Evolutionary conservation across 2,797 vertebrate species (phyloP).

Genomic region (Cyprinella venusta): DNA sequence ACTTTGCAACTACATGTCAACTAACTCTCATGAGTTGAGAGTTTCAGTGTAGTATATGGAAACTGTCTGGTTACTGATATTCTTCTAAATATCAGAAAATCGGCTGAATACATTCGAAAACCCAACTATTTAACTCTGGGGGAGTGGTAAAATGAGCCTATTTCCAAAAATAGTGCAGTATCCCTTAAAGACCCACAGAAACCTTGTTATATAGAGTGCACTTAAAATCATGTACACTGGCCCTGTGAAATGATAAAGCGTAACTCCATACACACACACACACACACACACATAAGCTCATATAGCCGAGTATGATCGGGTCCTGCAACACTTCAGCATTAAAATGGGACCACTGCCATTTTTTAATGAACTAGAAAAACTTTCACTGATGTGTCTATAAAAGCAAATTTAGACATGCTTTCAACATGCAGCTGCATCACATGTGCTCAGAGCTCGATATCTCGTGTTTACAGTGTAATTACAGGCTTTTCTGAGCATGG

Average conservation of each 20-base stretch:
- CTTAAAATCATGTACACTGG: no score
- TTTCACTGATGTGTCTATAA: constrained; percentile 39
- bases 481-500: constrained; percentile 54
- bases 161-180: no score
- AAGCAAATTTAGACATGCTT: constrained; percentile 53
- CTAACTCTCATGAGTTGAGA: no score
- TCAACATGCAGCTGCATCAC: constrained; percentile 56
- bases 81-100: no score
- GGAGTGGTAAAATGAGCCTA: no score
- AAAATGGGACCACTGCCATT: constrained; percentile 40
- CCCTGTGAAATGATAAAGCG: background rate
- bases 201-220: background rate
- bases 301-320: background rate
- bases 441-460: constrained; percentile 45
- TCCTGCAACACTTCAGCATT: constrained; percentile 6
- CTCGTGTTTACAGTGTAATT: constrained; percentile 53
- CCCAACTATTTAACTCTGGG: no score
- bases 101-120: no score
- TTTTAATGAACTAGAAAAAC: constrained; percentile 54
- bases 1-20: background rate
- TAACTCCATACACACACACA: no score
- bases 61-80: no score
- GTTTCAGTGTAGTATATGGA: no score
- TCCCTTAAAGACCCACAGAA: no score
- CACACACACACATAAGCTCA: no score